Percentiles rank a stretch among this genome's conserved stretches.
Evolutionary conservation across 2,797 vertebrate species (phyloP).

Genomic region (Artibeus jamaicensis): DNA sequence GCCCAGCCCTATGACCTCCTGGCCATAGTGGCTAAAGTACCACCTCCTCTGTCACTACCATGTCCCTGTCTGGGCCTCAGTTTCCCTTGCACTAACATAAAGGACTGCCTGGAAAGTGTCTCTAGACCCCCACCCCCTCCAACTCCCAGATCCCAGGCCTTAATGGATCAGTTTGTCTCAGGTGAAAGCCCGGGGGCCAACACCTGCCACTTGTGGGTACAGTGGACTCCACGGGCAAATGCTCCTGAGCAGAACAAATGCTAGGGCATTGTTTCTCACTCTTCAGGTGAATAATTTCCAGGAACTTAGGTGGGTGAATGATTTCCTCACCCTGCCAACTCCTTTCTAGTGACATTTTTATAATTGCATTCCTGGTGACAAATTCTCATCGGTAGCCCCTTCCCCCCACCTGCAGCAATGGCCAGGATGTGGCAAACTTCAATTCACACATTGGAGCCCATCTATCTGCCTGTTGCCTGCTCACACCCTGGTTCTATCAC

Average conservation of each 20-base stretch:
- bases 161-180: no score
- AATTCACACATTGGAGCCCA: background rate
- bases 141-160: background rate
- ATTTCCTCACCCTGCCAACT: background rate
- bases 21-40: background rate
- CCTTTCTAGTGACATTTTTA: background rate
- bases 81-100: background rate
- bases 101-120: background rate
- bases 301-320: background rate
- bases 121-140: background rate
- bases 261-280: background rate
- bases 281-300: background rate
- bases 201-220: background rate
- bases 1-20: background rate
- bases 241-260: background rate
- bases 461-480: fast-evolving
- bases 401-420: no score
- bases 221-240: background rate
- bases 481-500: no score
- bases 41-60: background rate
- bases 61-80: background rate
- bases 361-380: background rate
- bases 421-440: background rate
- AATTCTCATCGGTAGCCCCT: background rate
- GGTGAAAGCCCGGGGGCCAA: background rate